Percentiles rank a stretch among this genome's conserved stretches.
Evolutionary conservation across 2,113 vertebrate species (phyloP).

Genomic region (Sinocyclocheilus grahami): DNA sequence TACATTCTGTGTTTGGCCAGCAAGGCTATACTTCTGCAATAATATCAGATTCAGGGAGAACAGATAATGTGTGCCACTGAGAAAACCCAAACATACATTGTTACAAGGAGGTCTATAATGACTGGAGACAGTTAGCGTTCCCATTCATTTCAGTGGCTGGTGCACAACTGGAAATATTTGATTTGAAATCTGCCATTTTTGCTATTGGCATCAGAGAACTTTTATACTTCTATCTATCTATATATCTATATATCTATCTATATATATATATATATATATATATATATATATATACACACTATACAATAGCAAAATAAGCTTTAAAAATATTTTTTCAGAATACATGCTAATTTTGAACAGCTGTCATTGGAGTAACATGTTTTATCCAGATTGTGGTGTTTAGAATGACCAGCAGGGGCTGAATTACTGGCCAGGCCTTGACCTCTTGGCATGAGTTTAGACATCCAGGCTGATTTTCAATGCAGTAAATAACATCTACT

Average conservation of each 20-base stretch:
- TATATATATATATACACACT: too few species aligned
- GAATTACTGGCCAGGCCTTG: background rate
- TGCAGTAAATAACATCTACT: background rate
- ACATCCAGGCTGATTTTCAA: background rate
- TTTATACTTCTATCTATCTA: background rate
- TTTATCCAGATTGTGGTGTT: background rate
- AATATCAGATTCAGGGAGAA: background rate
- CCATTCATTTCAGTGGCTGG: background rate
- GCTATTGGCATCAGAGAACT: background rate
- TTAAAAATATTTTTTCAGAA: background rate
- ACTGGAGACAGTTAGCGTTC: background rate
- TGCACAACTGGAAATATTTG: background rate
- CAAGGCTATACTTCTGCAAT: background rate
- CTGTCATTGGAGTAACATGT: background rate
- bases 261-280: too few species aligned
- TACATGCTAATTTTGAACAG: background rate
- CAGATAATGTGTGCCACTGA: background rate
- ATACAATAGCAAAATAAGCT: background rate
- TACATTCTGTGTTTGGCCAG: conserved; percentile 1
- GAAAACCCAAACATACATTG: background rate
- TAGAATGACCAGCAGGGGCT: background rate
- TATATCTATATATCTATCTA: too few species aligned
- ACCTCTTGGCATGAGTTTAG: background rate
- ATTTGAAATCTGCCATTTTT: background rate
- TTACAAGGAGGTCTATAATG: background rate